Conservation (phyloP, 2,888 invertebrate genomes). For the Hirtodrosophila histrioides region DNA sequence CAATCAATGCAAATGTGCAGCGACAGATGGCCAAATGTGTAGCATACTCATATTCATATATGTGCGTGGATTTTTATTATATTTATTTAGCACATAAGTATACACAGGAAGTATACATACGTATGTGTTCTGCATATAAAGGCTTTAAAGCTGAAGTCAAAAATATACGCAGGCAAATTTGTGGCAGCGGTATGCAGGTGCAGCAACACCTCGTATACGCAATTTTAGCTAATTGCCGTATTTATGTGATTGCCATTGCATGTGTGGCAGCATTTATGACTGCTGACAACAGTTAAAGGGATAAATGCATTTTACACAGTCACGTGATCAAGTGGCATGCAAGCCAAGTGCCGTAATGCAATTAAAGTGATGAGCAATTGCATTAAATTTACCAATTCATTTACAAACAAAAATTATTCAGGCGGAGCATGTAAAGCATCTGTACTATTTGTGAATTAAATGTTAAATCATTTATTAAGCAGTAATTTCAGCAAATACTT, state of each 20-base stretch:
- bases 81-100: not conserved
- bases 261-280: slow-evolving; percentile 44
- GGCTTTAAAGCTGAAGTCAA: slow-evolving; percentile 34
- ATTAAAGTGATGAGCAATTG: slow-evolving; percentile 5
- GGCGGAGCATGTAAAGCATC: too few species aligned
- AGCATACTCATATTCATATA: not conserved
- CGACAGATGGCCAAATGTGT: slow-evolving; percentile 8
- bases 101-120: too few species aligned
- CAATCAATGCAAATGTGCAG: slow-evolving; percentile 45
- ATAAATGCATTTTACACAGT: slow-evolving; percentile 43
- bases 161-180: slow-evolving; percentile 7
- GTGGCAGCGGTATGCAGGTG: slow-evolving; percentile 19
- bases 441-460: too few species aligned
- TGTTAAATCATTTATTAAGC: too few species aligned
- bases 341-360: not conserved
- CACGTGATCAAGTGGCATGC: slow-evolving; percentile 41
- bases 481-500: too few species aligned
- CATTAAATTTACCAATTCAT: slow-evolving; percentile 4
- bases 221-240: slow-evolving; percentile 58
- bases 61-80: slow-evolving; percentile 27
- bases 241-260: slow-evolving; percentile 55
- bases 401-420: slow-evolving; percentile 1
- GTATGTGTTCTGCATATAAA: slow-evolving; percentile 11
- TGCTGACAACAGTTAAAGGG: slow-evolving; percentile 34
- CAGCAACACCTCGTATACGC: slow-evolving; percentile 54